These are phyloP conservation scores for Cichladusa arquata DNA, from an alignment of 2,113 vertebrate species.

Conservation along the genomic window DNA sequence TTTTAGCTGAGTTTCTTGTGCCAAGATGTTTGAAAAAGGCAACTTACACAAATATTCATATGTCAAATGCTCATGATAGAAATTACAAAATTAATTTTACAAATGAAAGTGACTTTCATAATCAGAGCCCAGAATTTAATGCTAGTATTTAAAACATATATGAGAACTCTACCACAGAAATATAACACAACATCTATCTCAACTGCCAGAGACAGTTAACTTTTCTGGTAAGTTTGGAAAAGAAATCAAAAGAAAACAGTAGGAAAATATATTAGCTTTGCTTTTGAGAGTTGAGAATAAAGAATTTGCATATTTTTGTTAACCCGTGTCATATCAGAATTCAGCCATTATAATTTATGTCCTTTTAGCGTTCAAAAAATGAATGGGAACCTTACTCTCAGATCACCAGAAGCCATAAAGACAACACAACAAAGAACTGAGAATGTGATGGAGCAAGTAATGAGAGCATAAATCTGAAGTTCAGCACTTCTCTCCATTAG, in stretches of 20 bases:
- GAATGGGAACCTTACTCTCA: not conserved
- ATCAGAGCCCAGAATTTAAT: not conserved
- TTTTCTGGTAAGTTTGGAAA: not conserved
- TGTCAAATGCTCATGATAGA: not conserved
- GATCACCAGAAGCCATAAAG: constrained; percentile 10
- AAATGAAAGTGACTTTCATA: not conserved
- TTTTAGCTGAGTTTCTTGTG: not conserved
- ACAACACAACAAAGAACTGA: not conserved
- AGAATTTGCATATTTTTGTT: not conserved
- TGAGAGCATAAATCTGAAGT: not conserved
- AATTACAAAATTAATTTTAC: not conserved
- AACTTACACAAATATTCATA: not conserved
- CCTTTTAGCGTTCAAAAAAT: not conserved
- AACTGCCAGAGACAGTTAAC: not conserved
- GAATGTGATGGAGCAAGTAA: not conserved
- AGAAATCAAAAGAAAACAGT: not conserved
- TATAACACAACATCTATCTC: not conserved
- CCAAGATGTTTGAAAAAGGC: not conserved
- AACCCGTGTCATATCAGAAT: not conserved
- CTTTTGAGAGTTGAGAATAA: not conserved
- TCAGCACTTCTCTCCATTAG: not conserved
- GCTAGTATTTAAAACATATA: not conserved
- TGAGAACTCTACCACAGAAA: not conserved
- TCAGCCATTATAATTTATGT: not conserved
- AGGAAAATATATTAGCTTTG: not conserved